Percentiles rank a stretch among this genome's conserved stretches.
Evolutionary conservation across 2,113 vertebrate genomes (phyloP).

Genomic region (Triplophysa siluroides): DNA sequence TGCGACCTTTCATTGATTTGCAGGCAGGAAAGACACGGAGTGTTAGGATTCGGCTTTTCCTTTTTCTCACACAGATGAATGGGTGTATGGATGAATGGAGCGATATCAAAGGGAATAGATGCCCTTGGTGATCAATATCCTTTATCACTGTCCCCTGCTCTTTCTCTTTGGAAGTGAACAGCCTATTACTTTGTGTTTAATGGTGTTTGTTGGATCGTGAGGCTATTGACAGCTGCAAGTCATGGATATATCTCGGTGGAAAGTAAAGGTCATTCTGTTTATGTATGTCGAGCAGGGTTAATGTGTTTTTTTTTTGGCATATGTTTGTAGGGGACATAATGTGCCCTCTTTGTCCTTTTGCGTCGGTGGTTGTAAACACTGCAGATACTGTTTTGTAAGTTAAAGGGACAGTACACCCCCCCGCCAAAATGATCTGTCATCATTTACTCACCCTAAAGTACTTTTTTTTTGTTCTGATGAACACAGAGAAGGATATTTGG

Average conservation of each 20-base stretch:
- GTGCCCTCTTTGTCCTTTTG: slow-evolving; percentile 16
- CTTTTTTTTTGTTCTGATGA: too few relatives aligned
- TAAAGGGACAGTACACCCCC: too few relatives aligned
- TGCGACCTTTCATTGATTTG: slow-evolving; percentile 8
- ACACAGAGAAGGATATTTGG: too few relatives aligned
- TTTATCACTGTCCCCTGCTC: slow-evolving; percentile 45
- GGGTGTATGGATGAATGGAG: slow-evolving; percentile 40
- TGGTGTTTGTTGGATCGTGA: slow-evolving; percentile 27
- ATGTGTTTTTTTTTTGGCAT: slow-evolving; percentile 17
- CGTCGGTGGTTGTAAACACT: not conserved
- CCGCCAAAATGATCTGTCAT: too few relatives aligned
- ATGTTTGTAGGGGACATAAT: not conserved
- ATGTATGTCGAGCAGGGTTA: slow-evolving; percentile 27
- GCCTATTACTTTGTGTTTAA: slow-evolving; percentile 31
- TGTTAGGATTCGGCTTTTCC: not conserved
- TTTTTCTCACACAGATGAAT: slow-evolving; percentile 34
- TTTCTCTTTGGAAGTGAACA: slow-evolving; percentile 28
- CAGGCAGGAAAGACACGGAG: not conserved
- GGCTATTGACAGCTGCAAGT: slow-evolving; percentile 37
- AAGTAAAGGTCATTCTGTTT: slow-evolving; percentile 6
- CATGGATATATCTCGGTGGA: slow-evolving; percentile 42
- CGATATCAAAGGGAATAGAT: slow-evolving; percentile 48
- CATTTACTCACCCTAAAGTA: too few relatives aligned
- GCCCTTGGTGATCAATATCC: slow-evolving; percentile 51
- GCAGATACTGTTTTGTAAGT: not conserved